Evolutionary conservation across 2,888 invertebrate genomes (phyloP), one percentile per base, ranked within the genome.

Genomic region (Cecidostiba fungosa): DNA sequence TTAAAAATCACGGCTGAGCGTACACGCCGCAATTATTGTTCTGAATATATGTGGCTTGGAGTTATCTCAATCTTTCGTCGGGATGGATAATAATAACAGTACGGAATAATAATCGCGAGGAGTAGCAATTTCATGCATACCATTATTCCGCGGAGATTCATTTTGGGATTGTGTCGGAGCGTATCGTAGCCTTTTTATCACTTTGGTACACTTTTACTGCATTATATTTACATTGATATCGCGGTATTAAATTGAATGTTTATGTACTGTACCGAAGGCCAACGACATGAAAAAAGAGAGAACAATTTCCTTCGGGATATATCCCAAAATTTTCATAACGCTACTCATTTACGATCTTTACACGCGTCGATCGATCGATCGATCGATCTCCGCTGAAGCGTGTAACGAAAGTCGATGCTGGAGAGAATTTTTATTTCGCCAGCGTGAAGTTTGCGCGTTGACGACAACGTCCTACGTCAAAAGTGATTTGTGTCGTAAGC

Each of bases 401-500:
- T 62, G 73, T n/a, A 74, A 66, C 73, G 16, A 62, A 73, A 59
- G 43, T 50, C 47, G 32, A 81, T 26, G 29, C 14, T 12, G 29
- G 12, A 54, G 29, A n/a, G 23, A 54, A 36, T 76, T 72, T 66
- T 50, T 76, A 26, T 77, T 82, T 70, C 69, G n/a, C 59, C 70
- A 62, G 47, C n/a, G 29, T 12, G 73, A 43, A 12, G 66, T 74
- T 43, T 32, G n/a, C 47, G 19, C 59, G 39, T 12, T 29, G 32
- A 19, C n/a, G 76, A 50, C 50, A 74, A 32, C 43, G 29, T 8
- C 59, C 43, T 3, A n/a, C 32, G 81, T 81, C 72, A 66, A 74
- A 62, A 47, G 66, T 82, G 36, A 82, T 74, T 73, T 81, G 74
- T 47, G 73, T 16, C 47, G 32, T 29, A 43, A 81, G 43, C 62